Conservation (phyloP, 2,797 vertebrate genomes). For the Aphelocoma californica region DNA sequence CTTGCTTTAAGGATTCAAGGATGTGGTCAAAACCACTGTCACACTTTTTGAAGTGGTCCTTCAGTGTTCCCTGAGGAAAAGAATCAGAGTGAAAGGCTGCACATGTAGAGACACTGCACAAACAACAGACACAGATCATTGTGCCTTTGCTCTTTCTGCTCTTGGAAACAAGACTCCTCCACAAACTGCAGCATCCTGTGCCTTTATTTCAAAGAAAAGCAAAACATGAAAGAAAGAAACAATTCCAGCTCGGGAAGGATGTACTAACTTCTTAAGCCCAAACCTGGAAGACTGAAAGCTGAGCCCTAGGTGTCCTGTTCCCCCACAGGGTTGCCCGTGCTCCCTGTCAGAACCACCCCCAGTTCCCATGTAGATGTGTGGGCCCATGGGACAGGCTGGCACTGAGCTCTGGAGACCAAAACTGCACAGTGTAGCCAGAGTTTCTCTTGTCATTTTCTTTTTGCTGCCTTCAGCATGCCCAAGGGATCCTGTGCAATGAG, state of each 20-base stretch:
- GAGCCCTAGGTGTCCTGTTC: neutral
- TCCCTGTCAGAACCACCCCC: neutral
- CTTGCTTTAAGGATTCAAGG: conserved; percentile 44
- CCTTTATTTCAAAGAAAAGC: conserved; percentile 23
- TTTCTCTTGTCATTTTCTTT: neutral
- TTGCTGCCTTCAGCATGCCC: neutral
- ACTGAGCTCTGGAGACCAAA: neutral
- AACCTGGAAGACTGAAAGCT: neutral
- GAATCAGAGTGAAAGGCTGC: neutral
- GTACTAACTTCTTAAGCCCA: neutral
- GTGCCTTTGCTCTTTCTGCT: neutral
- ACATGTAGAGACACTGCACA: neutral
- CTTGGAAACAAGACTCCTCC: neutral
- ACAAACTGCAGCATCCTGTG: neutral
- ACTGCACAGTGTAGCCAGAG: neutral
- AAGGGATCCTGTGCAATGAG: neutral
- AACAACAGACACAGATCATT: neutral
- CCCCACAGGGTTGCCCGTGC: fast-evolving
- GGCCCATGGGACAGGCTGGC: neutral
- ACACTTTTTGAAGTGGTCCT: conserved; percentile 48
- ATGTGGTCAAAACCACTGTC: conserved; percentile 6
- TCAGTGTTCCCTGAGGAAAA: conserved; percentile 43
- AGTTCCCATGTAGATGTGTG: neutral
- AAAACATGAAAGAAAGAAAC: conserved; percentile 11
- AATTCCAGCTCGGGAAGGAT: neutral